Evolutionary conservation across 1,140 invertebrate species (phyloP).

Genomic region (Formica selysi): DNA sequence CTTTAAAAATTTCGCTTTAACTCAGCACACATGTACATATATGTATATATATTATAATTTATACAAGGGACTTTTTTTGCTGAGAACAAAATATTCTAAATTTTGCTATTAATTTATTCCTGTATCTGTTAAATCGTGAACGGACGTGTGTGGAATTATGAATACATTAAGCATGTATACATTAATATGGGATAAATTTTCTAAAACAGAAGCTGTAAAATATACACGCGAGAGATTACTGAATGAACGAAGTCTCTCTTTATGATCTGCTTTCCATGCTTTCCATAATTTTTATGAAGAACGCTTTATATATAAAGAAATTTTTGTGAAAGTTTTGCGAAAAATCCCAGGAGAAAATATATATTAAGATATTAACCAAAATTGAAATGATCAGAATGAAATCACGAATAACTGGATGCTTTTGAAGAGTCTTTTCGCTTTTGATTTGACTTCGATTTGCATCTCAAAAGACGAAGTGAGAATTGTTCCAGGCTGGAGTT

Average conservation of each 20-base stretch:
- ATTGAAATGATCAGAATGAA: background rate
- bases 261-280: background rate
- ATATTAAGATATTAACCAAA: background rate
- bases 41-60: background rate
- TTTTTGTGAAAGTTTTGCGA: background rate
- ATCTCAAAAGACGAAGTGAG: constrained; percentile 22
- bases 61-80: background rate
- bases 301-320: background rate
- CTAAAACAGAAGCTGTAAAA: background rate
- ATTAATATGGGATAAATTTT: constrained; percentile 17
- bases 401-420: constrained; percentile 39
- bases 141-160: background rate
- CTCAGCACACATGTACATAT: no score
- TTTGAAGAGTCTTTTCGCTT: background rate
- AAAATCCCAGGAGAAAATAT: background rate
- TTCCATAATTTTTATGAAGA: background rate
- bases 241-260: background rate
- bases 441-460: constrained; percentile 14
- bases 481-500: constrained; percentile 8
- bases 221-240: background rate
- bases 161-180: background rate
- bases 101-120: background rate
- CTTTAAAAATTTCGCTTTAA: background rate
- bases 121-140: background rate
- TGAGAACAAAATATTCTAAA: background rate